These are phyloP conservation scores for Tauraco erythrolophus DNA, from an alignment of 2,113 vertebrate species.

Conservation along the genomic window DNA sequence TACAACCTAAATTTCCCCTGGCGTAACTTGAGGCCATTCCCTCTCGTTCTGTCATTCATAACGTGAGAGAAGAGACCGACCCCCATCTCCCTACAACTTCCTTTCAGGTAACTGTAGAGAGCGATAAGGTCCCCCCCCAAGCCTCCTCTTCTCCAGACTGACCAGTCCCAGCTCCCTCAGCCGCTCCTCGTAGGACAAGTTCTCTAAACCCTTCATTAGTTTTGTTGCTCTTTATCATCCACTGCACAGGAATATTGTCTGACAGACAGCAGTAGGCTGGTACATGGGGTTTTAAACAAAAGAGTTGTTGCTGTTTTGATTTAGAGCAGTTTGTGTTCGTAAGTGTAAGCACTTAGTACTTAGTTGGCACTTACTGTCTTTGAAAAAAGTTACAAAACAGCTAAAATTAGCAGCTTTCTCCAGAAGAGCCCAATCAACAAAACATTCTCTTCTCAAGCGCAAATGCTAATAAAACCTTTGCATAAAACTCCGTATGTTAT, in stretches of 20 bases:
- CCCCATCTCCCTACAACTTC: too few relatives aligned
- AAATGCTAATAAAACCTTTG: not conserved
- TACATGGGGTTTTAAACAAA: not conserved
- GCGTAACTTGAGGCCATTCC: too few relatives aligned
- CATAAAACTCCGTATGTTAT: not conserved
- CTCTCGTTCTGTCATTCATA: too few relatives aligned
- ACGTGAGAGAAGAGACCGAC: too few relatives aligned
- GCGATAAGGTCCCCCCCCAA: too few relatives aligned
- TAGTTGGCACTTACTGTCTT: not conserved
- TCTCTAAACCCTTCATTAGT: too few relatives aligned
- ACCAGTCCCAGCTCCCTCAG: too few relatives aligned
- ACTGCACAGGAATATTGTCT: not conserved
- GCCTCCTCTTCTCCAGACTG: too few relatives aligned
- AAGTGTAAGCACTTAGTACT: not conserved
- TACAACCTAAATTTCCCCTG: too few relatives aligned
- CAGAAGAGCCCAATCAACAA: not conserved
- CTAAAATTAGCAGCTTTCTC: constrained; percentile 4
- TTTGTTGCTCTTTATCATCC: too few relatives aligned
- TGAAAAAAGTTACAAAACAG: not conserved
- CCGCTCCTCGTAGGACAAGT: too few relatives aligned
- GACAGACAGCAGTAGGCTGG: not conserved
- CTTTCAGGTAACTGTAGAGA: too few relatives aligned
- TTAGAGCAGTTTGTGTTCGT: not conserved
- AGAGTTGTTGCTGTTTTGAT: not conserved
- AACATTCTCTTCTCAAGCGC: not conserved